These are phyloP conservation scores for Clytia hemisphaerica DNA, from an alignment of 30 jellyfish, hydroid and myxozoan species.

Conservation along the genomic window DNA sequence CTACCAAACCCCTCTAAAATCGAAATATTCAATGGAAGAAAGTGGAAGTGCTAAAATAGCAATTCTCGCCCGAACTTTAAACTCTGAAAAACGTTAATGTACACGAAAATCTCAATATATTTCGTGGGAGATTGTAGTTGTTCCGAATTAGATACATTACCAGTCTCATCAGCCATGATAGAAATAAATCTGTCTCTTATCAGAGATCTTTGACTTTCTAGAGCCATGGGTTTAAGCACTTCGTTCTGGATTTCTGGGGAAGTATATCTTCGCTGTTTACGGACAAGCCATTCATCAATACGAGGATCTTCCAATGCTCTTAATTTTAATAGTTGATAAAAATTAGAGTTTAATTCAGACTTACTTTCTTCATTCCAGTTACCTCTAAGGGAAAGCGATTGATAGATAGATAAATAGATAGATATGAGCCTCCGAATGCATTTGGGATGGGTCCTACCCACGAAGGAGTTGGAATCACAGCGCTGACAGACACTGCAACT, in stretches of 20 bases:
- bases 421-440: too few species aligned
- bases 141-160: slow-evolving; percentile 23
- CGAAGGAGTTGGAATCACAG: too few species aligned
- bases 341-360: slow-evolving; percentile 51
- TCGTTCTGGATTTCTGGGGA: slow-evolving; percentile 12
- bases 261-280: slow-evolving; percentile 2
- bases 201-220: background rate
- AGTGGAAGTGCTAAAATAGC: too few species aligned
- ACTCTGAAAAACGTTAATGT: too few species aligned
- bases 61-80: too few species aligned
- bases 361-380: background rate
- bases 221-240: too few species aligned
- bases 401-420: background rate
- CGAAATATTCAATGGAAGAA: too few species aligned
- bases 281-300: slow-evolving; percentile 39
- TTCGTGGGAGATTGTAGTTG: too few species aligned
- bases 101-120: too few species aligned
- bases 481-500: too few species aligned
- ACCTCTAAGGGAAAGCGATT: background rate
- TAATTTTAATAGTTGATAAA: slow-evolving; percentile 40
- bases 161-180: slow-evolving; percentile 24
- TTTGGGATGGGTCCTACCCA: too few species aligned
- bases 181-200: background rate
- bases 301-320: slow-evolving; percentile 58
- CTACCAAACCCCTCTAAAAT: too few species aligned